phyloP scores from a whole-genome alignment of 2,797 vertebrate genomes.

The Macroramphosus scolopax region DNA sequence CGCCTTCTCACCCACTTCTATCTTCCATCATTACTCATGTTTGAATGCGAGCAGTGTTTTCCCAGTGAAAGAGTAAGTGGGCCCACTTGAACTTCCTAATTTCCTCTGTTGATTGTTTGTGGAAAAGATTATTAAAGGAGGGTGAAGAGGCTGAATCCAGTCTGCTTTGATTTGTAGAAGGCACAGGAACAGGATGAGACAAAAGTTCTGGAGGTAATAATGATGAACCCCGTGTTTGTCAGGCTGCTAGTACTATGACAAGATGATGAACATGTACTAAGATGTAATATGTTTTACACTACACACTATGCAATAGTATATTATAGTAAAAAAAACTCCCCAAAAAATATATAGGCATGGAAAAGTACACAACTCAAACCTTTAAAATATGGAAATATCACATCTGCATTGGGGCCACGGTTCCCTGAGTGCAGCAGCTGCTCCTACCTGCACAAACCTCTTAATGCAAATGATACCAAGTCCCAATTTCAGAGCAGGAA shows the following conservation, averaged over 20 bases:
- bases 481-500: background rate
- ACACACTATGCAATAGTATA: too few species aligned
- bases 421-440: constrained; percentile 1
- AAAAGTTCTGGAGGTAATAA: constrained; percentile 18
- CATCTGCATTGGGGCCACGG: background rate
- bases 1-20: constrained; percentile 29
- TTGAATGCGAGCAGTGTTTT: constrained; percentile 29
- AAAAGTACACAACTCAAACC: background rate
- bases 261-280: too few species aligned
- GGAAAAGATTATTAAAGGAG: constrained; percentile 26
- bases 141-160: constrained; percentile 12
- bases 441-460: constrained; percentile 1
- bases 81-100: constrained; percentile 57
- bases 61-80: constrained; percentile 23
- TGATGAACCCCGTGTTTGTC: too few species aligned
- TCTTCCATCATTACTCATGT: constrained; percentile 28
- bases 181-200: constrained; percentile 18
- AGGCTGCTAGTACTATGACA: too few species aligned
- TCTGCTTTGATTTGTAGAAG: constrained; percentile 31
- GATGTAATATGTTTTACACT: too few species aligned
- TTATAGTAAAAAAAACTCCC: too few species aligned
- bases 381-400: background rate
- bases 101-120: constrained; percentile 35
- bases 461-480: constrained; percentile 19
- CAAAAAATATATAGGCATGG: too few species aligned